phyloP scores from a whole-genome alignment of 2,113 vertebrate species.

The Nannobrachium achirus region DNA sequence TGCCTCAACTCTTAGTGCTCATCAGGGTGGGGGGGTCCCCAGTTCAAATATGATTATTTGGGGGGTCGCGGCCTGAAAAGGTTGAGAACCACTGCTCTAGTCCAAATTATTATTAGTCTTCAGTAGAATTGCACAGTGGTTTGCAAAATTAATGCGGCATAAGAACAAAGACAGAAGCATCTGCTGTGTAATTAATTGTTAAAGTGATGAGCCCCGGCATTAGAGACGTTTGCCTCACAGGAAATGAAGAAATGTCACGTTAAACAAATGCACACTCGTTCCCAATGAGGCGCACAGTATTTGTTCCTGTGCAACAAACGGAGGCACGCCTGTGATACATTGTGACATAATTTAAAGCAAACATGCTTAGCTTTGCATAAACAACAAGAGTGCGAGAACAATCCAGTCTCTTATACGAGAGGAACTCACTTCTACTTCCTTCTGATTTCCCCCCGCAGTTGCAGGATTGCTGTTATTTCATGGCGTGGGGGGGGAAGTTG shows the following conservation, averaged over 20 bases:
- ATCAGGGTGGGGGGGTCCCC: too few species aligned
- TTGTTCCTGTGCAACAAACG: constrained; percentile 61
- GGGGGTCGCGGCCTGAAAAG: too few species aligned
- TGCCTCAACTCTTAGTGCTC: too few species aligned
- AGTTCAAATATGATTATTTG: too few species aligned
- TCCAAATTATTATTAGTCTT: too few species aligned
- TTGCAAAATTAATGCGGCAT: too few species aligned
- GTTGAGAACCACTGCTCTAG: too few species aligned
- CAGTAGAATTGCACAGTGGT: too few species aligned
- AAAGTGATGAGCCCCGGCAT: constrained; percentile 39
- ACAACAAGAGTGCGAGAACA: constrained; percentile 67
- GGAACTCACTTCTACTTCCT: constrained; percentile 53
- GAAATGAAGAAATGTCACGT: constrained; percentile 52
- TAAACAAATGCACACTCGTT: constrained; percentile 62
- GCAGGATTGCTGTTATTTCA: constrained; percentile 65
- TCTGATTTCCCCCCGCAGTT: constrained; percentile 64
- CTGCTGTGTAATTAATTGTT: constrained; percentile 9
- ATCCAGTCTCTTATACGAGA: constrained; percentile 61
- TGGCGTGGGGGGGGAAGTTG: constrained; percentile 47
- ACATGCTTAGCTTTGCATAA: constrained; percentile 70
- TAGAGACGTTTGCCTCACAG: constrained; percentile 33
- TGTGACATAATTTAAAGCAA: constrained; percentile 74
- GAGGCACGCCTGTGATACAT: constrained; percentile 53
- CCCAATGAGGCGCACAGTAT: constrained; percentile 56
- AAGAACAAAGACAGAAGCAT: too few species aligned